A percentile compares a stretch with the other conserved stretches of the same genome.
Conservation (phyloP, 2,113 vertebrate species). For the Motacilla alba region DNA sequence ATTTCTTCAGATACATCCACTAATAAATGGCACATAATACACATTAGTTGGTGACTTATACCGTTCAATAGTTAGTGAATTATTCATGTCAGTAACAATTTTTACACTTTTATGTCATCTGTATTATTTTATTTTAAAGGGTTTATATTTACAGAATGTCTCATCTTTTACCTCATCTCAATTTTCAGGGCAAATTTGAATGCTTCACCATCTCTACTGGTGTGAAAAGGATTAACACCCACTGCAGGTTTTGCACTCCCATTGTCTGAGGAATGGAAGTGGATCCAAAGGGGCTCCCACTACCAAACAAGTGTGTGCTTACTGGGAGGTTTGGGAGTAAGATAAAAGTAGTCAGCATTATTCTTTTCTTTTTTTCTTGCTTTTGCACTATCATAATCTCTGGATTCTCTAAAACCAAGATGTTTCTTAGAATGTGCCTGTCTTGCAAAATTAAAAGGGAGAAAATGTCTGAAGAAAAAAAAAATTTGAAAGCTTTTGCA, state of each 20-base stretch:
- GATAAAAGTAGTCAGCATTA: not conserved
- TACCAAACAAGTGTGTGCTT: not conserved
- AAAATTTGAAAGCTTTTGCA: not conserved
- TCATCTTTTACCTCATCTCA: constrained; percentile 57
- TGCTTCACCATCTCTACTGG: not conserved
- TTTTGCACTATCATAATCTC: not conserved
- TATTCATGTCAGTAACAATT: constrained; percentile 75
- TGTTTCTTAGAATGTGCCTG: not conserved
- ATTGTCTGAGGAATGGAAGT: not conserved
- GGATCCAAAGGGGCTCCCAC: not conserved
- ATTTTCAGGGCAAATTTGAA: constrained; percentile 58
- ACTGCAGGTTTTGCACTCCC: constrained; percentile 17
- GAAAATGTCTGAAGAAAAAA: not conserved
- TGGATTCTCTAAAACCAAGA: not conserved
- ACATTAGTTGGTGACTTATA: constrained; percentile 78
- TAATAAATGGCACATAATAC: constrained; percentile 78
- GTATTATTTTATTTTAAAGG: constrained; percentile 69
- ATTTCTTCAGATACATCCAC: constrained; percentile 82
- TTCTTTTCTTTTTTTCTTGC: not conserved
- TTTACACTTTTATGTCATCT: constrained; percentile 72
- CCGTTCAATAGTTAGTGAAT: constrained; percentile 70
- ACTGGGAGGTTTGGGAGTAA: not conserved
- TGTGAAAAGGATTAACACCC: not conserved
- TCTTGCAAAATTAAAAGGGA: not conserved
- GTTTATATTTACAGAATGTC: constrained; percentile 67